Evolutionary conservation across 2,888 invertebrate species (phyloP).

Genomic region (Lamproptera curius): DNA sequence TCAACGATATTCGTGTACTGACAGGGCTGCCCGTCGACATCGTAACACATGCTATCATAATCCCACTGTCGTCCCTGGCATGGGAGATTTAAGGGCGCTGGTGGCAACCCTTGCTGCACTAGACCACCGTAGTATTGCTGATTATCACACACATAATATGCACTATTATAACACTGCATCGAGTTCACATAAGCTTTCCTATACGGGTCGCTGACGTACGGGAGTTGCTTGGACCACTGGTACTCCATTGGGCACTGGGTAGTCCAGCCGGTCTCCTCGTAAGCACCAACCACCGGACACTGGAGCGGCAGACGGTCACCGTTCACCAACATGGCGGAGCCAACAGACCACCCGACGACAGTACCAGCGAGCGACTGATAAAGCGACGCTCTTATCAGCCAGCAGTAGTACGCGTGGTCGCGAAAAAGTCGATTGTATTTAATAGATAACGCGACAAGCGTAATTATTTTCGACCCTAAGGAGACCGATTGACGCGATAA

Average conservation of each 20-base stretch:
- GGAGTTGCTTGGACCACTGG: conserved; percentile 48
- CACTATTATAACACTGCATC: conserved; percentile 48
- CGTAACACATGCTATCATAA: conserved; percentile 81
- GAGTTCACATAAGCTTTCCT: conserved; percentile 35
- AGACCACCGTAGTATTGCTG: conserved; percentile 33
- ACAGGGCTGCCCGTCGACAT: conserved; percentile 81
- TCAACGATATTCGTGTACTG: conserved; percentile 82
- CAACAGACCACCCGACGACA: background rate
- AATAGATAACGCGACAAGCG: conserved; percentile 46
- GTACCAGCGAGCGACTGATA: conserved; percentile 73
- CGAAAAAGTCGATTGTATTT: conserved; percentile 63
- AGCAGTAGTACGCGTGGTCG: conserved; percentile 58
- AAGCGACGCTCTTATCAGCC: conserved; percentile 59
- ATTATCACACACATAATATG: conserved; percentile 36
- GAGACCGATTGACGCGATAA: background rate
- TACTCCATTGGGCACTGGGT: conserved; percentile 51
- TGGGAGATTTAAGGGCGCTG: conserved; percentile 55
- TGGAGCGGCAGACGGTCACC: conserved; percentile 40
- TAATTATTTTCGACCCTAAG: conserved; percentile 24
- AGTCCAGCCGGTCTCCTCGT: conserved; percentile 52
- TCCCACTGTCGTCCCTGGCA: conserved; percentile 78
- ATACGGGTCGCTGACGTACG: conserved; percentile 40
- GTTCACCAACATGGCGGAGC: conserved; percentile 54
- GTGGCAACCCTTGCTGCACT: conserved; percentile 32
- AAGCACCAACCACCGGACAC: conserved; percentile 47